Conservation (phyloP, 2,113 vertebrate genomes). For the Lates calcarifer region DNA sequence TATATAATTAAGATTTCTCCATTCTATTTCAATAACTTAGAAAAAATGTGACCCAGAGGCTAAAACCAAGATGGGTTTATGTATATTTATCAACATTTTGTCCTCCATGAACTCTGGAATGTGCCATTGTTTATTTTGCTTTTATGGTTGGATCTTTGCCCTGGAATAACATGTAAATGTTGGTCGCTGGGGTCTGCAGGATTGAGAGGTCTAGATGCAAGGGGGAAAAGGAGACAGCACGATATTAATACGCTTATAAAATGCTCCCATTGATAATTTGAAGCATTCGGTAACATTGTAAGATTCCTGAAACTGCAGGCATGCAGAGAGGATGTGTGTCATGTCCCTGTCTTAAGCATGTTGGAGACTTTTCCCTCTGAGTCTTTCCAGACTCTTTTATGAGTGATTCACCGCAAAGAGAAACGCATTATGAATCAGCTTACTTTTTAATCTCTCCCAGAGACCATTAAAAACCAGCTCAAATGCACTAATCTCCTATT, state of each 20-base stretch:
- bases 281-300: not conserved
- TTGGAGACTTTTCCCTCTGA: constrained; percentile 1
- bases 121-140: constrained; percentile 53
- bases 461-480: constrained; percentile 83
- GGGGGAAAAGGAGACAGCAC: not conserved
- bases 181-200: constrained; percentile 10
- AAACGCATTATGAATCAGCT: constrained; percentile 81
- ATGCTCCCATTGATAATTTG: not conserved
- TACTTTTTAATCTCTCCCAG: constrained; percentile 82
- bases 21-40: constrained; percentile 82
- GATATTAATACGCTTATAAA: not conserved
- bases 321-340: not conserved
- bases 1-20: constrained; percentile 79
- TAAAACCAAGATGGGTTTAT: constrained; percentile 67
- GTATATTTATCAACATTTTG: constrained; percentile 74
- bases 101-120: constrained; percentile 66
- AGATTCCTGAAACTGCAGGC: constrained; percentile 5
- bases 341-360: constrained; percentile 26
- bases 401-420: constrained; percentile 71
- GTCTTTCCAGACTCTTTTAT: constrained; percentile 60
- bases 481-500: constrained; percentile 84
- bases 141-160: constrained; percentile 42
- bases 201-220: constrained; percentile 2
- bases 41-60: constrained; percentile 77
- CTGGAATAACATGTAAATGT: constrained; percentile 34